phyloP scores from a whole-genome alignment of 2,888 invertebrate genomes.

The Rosalia funebris region DNA sequence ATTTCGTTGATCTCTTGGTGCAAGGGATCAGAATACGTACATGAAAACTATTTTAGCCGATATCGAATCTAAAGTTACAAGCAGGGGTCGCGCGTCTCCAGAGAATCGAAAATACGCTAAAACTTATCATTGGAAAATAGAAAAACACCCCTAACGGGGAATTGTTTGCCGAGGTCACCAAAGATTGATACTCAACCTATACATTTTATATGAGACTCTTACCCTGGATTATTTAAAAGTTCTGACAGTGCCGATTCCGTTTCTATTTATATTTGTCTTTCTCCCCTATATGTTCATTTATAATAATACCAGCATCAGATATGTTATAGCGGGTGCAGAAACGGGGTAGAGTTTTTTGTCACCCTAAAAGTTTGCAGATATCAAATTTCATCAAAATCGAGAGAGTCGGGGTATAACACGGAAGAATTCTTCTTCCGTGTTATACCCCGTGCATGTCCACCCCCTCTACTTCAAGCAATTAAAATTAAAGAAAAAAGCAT shows the following conservation, averaged over 20 bases:
- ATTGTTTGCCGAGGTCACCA: constrained; percentile 47
- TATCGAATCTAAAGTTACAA: constrained; percentile 51
- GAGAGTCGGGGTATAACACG: too few species aligned
- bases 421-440: too few species aligned
- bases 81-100: constrained; percentile 47
- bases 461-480: too few species aligned
- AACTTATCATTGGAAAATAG: constrained; percentile 59
- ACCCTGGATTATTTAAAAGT: constrained; percentile 23
- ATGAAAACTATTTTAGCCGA: constrained; percentile 59
- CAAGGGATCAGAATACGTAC: constrained; percentile 50
- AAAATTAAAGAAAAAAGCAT: too few species aligned
- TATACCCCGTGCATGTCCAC: too few species aligned
- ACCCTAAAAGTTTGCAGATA: too few species aligned
- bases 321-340: too few species aligned
- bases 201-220: constrained; percentile 51
- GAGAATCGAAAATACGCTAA: constrained; percentile 51
- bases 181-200: constrained; percentile 54
- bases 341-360: too few species aligned
- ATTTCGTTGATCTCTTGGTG: constrained; percentile 1
- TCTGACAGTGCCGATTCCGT: background rate
- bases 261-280: constrained; percentile 20
- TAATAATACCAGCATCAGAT: constrained; percentile 14
- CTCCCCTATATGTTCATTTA: constrained; percentile 9
- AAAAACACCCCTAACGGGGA: constrained; percentile 52
- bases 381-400: too few species aligned